phyloP scores from a whole-genome alignment of 2,113 vertebrate species.

The Tapirus terrestris region DNA sequence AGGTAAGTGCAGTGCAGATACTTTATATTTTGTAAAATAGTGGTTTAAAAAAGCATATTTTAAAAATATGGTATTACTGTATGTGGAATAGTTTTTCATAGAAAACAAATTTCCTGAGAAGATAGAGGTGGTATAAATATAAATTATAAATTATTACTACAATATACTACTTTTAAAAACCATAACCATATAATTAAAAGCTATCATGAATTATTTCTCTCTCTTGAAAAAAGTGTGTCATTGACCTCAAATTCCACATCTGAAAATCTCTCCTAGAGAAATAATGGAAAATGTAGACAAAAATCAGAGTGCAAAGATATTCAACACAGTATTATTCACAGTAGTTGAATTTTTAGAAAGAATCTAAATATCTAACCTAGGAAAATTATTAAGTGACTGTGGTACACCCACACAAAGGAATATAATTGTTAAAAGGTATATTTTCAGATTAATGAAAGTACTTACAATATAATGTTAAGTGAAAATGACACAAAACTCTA shows the following conservation, averaged over 20 bases:
- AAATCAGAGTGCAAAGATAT: constrained; percentile 9
- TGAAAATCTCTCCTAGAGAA: background rate
- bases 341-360: constrained; percentile 13
- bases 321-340: background rate
- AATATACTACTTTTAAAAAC: constrained; percentile 6
- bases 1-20: constrained; percentile 86
- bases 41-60: constrained; percentile 14
- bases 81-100: background rate
- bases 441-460: constrained; percentile 21
- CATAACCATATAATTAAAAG: background rate
- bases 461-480: background rate
- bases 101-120: constrained; percentile 34
- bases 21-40: constrained; percentile 34
- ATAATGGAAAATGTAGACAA: constrained; percentile 31
- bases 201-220: background rate
- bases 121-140: background rate
- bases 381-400: constrained; percentile 30
- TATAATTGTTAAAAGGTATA: background rate
- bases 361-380: constrained; percentile 10
- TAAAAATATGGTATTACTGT: background rate
- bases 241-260: constrained; percentile 31
- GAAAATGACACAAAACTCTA: constrained; percentile 28
- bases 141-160: background rate
- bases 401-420: background rate
- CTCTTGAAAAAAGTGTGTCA: background rate